Base-by-base conservation (phyloP, 2,888 invertebrate species). In the Oligia latruncula region DNA sequence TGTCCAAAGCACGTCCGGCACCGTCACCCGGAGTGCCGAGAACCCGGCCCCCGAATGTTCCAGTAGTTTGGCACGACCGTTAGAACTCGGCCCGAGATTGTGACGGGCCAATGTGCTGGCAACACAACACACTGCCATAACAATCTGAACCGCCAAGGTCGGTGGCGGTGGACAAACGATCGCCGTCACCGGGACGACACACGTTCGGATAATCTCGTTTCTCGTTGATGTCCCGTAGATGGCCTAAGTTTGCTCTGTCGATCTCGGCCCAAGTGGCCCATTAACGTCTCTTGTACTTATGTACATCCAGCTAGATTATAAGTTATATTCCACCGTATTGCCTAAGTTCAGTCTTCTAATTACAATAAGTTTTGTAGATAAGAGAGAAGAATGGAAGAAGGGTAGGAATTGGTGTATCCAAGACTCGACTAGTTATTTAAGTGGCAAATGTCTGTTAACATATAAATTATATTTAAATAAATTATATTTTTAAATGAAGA, bases 271-370 rank as follows among this genome's bases (percentile, higher is more conserved):
- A 20, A 13, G 6, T 20, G 20, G 11, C 13, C 6, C 60, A 68
- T 15, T 55, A 55, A 66, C 40, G 11, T 75, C 4, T 58, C 9
- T 49, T 75, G 23, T 75, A 71, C 80, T 29, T 68, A 76, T 62
- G 66, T 84, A 71, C 73, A 81, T 65, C 46, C 20, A 60, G 2
- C 64, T 84, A 77, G 49, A 60, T 66, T 23, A 40, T 76, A 78
- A 82, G 40, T 85, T 46, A 15, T 66, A 76, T 76, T 85, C 82
- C 78, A 85, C 78, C 85, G 78, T 74, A 76, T 58, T 71, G 74
- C 40, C 62, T 76, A 71, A 74, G 66, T 52, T 62, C 17, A 55
- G 23, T 43, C 71, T 81, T 66, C 35, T 40, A 62, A 13, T 58
- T 29, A 49, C 20, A 8, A 68, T 77, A 64, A 68, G 68, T 70